Evolutionary conservation across 2,888 invertebrate species (phyloP).

Genomic region (Eristalis tenax): DNA sequence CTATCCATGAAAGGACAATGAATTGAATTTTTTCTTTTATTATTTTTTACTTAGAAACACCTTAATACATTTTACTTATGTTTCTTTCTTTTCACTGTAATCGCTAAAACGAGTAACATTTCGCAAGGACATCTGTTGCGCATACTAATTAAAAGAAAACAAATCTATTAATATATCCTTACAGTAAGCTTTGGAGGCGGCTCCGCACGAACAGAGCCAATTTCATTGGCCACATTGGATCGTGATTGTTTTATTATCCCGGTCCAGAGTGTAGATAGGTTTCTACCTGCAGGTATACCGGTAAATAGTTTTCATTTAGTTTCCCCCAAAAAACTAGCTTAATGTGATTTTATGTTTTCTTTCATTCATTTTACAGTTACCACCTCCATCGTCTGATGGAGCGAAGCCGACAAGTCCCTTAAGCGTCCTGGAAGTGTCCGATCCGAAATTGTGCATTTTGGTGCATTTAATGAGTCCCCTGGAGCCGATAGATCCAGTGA

Average conservation of each 20-base stretch:
- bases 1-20: slow-evolving; percentile 46
- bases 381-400: slow-evolving; percentile 85
- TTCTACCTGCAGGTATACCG: slow-evolving; percentile 94
- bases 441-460: slow-evolving; percentile 93
- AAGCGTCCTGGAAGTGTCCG: slow-evolving; percentile 91
- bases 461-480: slow-evolving; percentile 95
- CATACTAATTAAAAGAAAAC: slow-evolving; percentile 3
- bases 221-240: slow-evolving; percentile 91
- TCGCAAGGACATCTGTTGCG: background rate
- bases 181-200: slow-evolving; percentile 78
- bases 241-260: slow-evolving; percentile 97
- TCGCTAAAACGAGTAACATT: slow-evolving; percentile 7
- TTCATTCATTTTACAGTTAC: slow-evolving; percentile 81
- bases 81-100: slow-evolving; percentile 4
- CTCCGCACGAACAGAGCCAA: slow-evolving; percentile 84
- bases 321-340: background rate
- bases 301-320: slow-evolving; percentile 80
- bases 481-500: slow-evolving; percentile 91
- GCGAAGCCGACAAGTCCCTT: slow-evolving; percentile 82
- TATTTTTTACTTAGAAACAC: background rate
- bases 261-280: slow-evolving; percentile 92
- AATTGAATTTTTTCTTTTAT: slow-evolving; percentile 18
- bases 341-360: background rate
- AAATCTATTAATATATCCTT: slow-evolving; percentile 68
- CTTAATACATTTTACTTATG: slow-evolving; percentile 17